These are phyloP conservation scores for Tachypleus tridentatus DNA, from an alignment of 1,140 invertebrate species.

Conservation along the genomic window DNA sequence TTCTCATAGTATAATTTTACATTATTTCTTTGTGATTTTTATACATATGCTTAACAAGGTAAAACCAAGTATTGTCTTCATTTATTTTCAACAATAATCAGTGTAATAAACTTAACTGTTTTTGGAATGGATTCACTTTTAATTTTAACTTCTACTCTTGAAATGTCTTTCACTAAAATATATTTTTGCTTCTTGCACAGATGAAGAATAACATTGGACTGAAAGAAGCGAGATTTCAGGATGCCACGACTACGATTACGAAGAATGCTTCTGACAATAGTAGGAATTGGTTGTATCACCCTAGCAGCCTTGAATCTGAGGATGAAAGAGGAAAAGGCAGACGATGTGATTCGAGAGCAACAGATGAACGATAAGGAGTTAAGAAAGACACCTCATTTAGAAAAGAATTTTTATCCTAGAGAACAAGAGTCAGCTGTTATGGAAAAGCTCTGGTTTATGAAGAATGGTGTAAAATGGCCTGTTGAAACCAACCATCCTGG, in stretches of 20 bases:
- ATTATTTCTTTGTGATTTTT: too few species aligned
- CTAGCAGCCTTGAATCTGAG: conserved; percentile 10
- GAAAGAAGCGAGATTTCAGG: background rate
- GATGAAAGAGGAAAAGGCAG: background rate
- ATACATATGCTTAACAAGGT: too few species aligned
- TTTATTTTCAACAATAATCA: too few species aligned
- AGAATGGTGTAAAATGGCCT: conserved; percentile 22
- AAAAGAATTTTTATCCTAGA: background rate
- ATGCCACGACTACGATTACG: conserved; percentile 17
- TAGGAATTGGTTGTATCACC: conserved; percentile 5
- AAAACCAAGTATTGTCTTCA: too few species aligned
- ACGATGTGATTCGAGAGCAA: background rate
- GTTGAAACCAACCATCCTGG: conserved; percentile 5
- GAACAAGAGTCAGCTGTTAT: background rate
- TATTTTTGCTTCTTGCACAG: too few species aligned
- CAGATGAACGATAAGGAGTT: background rate
- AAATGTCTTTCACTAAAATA: too few species aligned
- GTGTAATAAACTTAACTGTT: too few species aligned
- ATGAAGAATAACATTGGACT: too few species aligned
- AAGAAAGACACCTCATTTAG: background rate
- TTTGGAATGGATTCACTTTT: too few species aligned
- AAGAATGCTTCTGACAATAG: conserved; percentile 11
- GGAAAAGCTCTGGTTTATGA: conserved; percentile 26
- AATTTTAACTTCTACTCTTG: too few species aligned
- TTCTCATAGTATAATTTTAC: too few species aligned